Conservation (phyloP, 2,797 vertebrate species). For the Atherinosoma microstoma region DNA sequence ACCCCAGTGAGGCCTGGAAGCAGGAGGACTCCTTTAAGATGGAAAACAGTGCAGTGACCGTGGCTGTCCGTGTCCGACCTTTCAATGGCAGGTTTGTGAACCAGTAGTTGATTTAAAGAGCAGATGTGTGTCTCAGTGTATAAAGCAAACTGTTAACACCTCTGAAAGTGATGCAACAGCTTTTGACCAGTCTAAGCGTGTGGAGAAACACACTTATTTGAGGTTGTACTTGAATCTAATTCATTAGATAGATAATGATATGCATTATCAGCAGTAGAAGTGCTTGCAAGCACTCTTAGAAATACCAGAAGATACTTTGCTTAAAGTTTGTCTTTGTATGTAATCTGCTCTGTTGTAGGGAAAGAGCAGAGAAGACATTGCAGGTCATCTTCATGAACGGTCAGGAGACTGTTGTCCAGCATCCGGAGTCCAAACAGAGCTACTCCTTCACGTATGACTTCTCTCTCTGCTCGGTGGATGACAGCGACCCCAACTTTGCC, state of each 20-base stretch:
- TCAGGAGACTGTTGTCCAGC: conserved; percentile 86
- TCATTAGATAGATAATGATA: too few species aligned
- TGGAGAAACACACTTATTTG: not conserved
- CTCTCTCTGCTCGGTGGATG: conserved; percentile 92
- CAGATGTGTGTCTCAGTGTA: not conserved
- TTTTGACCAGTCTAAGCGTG: not conserved
- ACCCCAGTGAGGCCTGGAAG: conserved; percentile 41
- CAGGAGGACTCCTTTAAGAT: conserved; percentile 76
- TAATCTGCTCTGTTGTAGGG: conserved; percentile 75
- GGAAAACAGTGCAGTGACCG: conserved; percentile 92
- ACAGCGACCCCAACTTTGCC: conserved; percentile 82
- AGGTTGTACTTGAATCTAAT: not conserved
- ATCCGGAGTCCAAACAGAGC: conserved; percentile 87
- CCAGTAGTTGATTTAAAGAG: not conserved
- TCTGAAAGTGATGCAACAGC: not conserved
- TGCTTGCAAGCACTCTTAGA: not conserved
- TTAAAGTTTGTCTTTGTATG: not conserved
- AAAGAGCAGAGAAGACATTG: conserved; percentile 83
- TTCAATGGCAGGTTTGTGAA: conserved; percentile 88
- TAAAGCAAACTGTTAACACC: not conserved
- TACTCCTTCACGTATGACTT: conserved; percentile 90
- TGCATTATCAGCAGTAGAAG: not conserved
- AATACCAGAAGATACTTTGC: too few species aligned
- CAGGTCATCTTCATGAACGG: conserved; percentile 88
- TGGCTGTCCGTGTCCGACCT: conserved; percentile 92